Evolutionary conservation across 2,113 vertebrate genomes (phyloP), one percentile per base, ranked within the genome.

Genomic region (Acrocephalus kingi): DNA sequence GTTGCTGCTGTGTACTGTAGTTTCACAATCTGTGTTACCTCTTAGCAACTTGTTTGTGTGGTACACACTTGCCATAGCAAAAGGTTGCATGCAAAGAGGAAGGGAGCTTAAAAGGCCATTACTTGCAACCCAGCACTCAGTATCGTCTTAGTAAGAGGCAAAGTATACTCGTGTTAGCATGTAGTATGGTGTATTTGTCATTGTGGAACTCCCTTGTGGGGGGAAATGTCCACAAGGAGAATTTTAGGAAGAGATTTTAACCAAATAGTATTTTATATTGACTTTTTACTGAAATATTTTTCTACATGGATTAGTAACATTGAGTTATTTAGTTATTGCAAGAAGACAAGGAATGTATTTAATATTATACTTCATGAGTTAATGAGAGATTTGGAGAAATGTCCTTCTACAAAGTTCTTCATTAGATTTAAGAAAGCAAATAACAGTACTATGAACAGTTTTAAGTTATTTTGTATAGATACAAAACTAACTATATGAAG

Each of bases 31-130:
- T 35, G 5, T 62, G 23, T 81, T 95, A 90, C 86, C 83, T 90
- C 91, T 93, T 87, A 81, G 93, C 68, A 87, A 78, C 89, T 90
- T 91, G 89, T 93, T 94, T 96, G 76, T 77, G 85, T 81, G 52
- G 33, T 51, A 84, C 31, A 75, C 69, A n/a, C 76, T 81, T 91
- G 37, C 52, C 43, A 30, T 5, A 91, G 85, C 63, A 93, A 37
- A 94, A 69, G 17, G 8, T 41, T 92, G 71, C 66, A 90, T 56
- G 41, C 55, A 89, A 88, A 72, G 74, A 71, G 89, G 63, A 94
- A 66, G 58, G 39, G 35, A 92, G 39, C 28, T 87, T 80, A 80
- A 37, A 72, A 64, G 22, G 54, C 15, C 69, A 56, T 90, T 52
- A 52, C 49, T 56, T 75, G 45, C 89, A 94, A 62, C 15, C 30